phyloP scores from a whole-genome alignment of 1,140 invertebrate genomes.

The Aporrectodea caliginosa region DNA sequence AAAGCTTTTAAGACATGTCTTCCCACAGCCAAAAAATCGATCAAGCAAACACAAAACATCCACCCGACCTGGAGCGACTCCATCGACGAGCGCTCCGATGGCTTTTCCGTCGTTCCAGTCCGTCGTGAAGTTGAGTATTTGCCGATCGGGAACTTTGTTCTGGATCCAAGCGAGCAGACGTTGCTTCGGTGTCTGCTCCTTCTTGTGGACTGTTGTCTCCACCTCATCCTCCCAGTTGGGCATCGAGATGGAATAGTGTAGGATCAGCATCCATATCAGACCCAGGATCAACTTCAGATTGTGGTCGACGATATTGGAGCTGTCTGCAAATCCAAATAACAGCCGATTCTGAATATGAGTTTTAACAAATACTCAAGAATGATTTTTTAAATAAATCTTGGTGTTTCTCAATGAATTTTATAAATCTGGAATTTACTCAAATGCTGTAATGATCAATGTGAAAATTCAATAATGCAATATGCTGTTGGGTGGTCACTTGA shows the following conservation, averaged over 20 bases:
- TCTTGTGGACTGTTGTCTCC: not conserved
- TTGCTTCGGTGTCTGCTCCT: conserved; percentile 73
- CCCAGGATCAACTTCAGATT: conserved; percentile 89
- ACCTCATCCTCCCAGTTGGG: conserved; percentile 79
- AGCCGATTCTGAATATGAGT: too few relatives aligned
- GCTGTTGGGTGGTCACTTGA: too few relatives aligned
- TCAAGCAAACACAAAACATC: not conserved
- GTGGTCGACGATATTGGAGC: conserved; percentile 81
- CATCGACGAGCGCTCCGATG: conserved; percentile 84
- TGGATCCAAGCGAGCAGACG: conserved; percentile 85
- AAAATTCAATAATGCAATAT: too few relatives aligned
- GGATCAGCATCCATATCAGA: conserved; percentile 89
- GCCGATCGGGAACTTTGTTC: conserved; percentile 69
- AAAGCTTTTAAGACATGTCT: too few relatives aligned
- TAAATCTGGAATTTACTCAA: too few relatives aligned
- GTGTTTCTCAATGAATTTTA: too few relatives aligned
- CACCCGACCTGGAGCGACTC: conserved; percentile 70
- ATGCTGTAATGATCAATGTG: too few relatives aligned
- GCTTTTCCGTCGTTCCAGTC: conserved; percentile 90
- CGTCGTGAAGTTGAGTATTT: conserved; percentile 85
- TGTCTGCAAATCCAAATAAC: conserved; percentile 77
- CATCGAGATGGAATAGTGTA: conserved; percentile 92
- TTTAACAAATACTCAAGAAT: too few relatives aligned
- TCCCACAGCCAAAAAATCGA: too few relatives aligned
- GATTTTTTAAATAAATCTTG: too few relatives aligned